phyloP scores from a whole-genome alignment of 2,797 vertebrate genomes.

The Xenentodon cancila region DNA sequence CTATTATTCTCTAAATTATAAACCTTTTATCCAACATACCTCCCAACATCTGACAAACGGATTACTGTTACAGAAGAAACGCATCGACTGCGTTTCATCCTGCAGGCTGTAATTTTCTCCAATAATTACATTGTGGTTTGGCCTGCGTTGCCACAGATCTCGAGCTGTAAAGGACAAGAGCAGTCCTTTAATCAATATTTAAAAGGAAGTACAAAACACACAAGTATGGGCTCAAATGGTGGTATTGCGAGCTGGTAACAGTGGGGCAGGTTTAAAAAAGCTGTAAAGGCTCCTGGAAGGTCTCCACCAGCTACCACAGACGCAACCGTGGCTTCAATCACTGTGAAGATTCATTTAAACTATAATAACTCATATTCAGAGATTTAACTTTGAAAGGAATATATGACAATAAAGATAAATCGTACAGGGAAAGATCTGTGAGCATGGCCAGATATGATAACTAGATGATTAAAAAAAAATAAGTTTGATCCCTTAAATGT shows the following conservation, averaged over 20 bases:
- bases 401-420: too few species aligned
- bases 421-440: too few species aligned
- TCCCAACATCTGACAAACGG: slow-evolving; percentile 47
- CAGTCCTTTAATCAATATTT: slow-evolving; percentile 65
- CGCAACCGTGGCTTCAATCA: not conserved
- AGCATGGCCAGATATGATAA: too few species aligned
- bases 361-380: too few species aligned
- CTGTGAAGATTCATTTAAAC: too few species aligned
- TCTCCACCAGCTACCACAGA: not conserved
- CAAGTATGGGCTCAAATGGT: not conserved
- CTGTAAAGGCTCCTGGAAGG: not conserved
- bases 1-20: slow-evolving; percentile 12
- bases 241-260: not conserved
- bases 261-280: not conserved
- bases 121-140: slow-evolving; percentile 81
- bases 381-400: too few species aligned
- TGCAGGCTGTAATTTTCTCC: slow-evolving; percentile 57
- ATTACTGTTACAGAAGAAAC: slow-evolving; percentile 74
- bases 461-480: not conserved
- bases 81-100: slow-evolving; percentile 81
- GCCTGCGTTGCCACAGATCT: slow-evolving; percentile 73
- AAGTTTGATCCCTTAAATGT: not conserved
- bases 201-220: slow-evolving; percentile 46
- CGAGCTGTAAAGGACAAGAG: slow-evolving; percentile 77
- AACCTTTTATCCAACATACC: slow-evolving; percentile 22